These are phyloP conservation scores for Colaptes auratus DNA, from an alignment of 2,113 vertebrate species.

Conservation along the genomic window DNA sequence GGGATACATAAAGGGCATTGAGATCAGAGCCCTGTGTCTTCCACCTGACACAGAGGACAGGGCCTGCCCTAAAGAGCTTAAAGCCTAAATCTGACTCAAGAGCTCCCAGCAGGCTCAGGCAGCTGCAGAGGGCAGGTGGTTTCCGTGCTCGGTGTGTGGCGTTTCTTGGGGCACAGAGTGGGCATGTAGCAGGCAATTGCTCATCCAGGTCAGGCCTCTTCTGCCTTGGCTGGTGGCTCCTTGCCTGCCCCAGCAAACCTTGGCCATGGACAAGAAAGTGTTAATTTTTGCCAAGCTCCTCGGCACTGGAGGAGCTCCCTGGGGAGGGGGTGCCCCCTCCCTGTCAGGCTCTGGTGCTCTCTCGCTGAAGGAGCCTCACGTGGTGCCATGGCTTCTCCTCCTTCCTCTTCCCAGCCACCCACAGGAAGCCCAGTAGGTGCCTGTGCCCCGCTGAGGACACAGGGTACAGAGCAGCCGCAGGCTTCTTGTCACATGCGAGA, in stretches of 20 bases:
- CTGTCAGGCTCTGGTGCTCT: not conserved
- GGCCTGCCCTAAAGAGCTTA: slow-evolving; percentile 24
- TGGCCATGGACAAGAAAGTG: not conserved
- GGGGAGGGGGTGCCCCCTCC: not conserved
- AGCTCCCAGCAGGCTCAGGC: not conserved
- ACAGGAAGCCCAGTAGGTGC: accelerated
- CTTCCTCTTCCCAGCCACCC: not conserved
- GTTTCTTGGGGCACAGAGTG: accelerated
- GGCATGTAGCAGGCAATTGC: not conserved
- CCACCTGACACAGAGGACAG: not conserved
- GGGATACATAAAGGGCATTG: not conserved
- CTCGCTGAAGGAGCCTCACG: not conserved
- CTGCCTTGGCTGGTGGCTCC: not conserved
- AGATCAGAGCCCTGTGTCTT: not conserved
- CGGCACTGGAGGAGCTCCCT: not conserved
- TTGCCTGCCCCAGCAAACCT: not conserved
- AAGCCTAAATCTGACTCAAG: not conserved
- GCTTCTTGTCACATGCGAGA: not conserved
- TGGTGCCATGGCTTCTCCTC: not conserved
- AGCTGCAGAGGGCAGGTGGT: not conserved
- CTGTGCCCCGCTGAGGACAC: not conserved
- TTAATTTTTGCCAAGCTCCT: not conserved
- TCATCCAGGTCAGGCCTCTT: not conserved
- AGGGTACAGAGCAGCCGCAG: not conserved
- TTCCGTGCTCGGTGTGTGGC: accelerated